These are phyloP conservation scores for Macropis europaea DNA, from an alignment of 2,888 invertebrate species.

Conservation along the genomic window DNA sequence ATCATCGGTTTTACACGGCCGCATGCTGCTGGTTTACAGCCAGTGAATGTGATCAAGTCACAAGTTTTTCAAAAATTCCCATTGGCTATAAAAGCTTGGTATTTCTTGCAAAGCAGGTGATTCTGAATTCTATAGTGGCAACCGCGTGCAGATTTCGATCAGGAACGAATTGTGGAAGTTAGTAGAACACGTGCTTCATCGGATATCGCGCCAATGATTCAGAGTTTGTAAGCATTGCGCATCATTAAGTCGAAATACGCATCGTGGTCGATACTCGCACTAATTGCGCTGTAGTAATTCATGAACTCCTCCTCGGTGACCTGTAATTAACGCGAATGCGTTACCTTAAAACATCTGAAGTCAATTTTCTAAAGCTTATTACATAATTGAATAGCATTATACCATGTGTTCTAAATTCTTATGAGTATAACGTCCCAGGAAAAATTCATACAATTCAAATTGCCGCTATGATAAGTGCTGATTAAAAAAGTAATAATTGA, in stretches of 20 bases:
- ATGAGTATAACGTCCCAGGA: too few relatives aligned
- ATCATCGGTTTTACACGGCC: not conserved
- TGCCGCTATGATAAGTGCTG: too few relatives aligned
- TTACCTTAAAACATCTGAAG: not conserved
- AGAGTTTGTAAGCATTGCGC: slow-evolving; percentile 94
- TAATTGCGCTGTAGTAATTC: slow-evolving; percentile 96
- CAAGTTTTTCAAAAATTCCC: not conserved
- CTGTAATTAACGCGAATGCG: slow-evolving; percentile 81
- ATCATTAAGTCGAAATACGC: slow-evolving; percentile 97
- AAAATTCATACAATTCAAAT: too few relatives aligned
- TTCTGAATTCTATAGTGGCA: not conserved
- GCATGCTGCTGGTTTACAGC: too few relatives aligned
- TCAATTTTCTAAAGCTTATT: too few relatives aligned
- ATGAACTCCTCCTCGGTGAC: slow-evolving; percentile 95
- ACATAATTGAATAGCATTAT: too few relatives aligned
- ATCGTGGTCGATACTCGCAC: slow-evolving; percentile 96
- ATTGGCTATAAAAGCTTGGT: not conserved
- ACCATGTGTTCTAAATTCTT: too few relatives aligned
- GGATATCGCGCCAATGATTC: slow-evolving; percentile 71
- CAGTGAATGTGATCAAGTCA: too few relatives aligned
- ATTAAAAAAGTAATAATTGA: too few relatives aligned
- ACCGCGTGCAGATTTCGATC: too few relatives aligned
- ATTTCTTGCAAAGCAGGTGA: not conserved
- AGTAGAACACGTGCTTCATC: not conserved
- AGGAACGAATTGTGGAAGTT: too few relatives aligned